Conservation (phyloP, 2,113 vertebrate species). For the Fregata magnificens region DNA sequence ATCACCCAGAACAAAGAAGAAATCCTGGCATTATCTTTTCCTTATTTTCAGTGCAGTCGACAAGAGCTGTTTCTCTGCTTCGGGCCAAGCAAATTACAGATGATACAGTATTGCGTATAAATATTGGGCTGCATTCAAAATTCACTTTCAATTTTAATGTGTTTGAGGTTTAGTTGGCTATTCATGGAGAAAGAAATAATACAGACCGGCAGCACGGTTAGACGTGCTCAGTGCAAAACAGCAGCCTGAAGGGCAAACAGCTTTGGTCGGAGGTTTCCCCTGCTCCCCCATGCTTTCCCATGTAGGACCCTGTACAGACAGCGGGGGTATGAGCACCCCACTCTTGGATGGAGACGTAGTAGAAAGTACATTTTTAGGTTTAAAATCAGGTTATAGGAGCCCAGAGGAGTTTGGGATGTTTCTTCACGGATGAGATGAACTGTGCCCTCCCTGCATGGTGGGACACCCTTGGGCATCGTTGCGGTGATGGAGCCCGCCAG, state of each 20-base stretch:
- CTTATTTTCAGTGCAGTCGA: not conserved
- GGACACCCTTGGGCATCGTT: not conserved
- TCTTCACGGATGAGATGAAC: not conserved
- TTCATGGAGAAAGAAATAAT: not conserved
- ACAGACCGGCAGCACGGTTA: not conserved
- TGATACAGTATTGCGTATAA: not conserved
- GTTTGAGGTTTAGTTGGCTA: not conserved
- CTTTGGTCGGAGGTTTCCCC: not conserved
- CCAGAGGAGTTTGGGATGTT: not conserved
- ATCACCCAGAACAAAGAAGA: not conserved
- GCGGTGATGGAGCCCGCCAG: fast-evolving
- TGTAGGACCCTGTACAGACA: fast-evolving
- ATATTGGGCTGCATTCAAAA: not conserved
- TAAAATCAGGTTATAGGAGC: not conserved
- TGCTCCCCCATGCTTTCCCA: not conserved
- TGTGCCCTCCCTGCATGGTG: not conserved
- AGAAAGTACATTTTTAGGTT: not conserved
- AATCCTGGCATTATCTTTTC: not conserved
- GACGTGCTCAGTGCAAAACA: not conserved
- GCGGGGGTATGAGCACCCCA: fast-evolving
- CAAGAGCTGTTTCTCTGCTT: not conserved
- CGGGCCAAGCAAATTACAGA: not conserved
- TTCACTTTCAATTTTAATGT: not conserved
- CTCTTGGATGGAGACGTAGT: fast-evolving
- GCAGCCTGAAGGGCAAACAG: not conserved